phyloP scores from a whole-genome alignment of 2,113 vertebrate species.

The Rhegmatorhina hoffmannsi region DNA sequence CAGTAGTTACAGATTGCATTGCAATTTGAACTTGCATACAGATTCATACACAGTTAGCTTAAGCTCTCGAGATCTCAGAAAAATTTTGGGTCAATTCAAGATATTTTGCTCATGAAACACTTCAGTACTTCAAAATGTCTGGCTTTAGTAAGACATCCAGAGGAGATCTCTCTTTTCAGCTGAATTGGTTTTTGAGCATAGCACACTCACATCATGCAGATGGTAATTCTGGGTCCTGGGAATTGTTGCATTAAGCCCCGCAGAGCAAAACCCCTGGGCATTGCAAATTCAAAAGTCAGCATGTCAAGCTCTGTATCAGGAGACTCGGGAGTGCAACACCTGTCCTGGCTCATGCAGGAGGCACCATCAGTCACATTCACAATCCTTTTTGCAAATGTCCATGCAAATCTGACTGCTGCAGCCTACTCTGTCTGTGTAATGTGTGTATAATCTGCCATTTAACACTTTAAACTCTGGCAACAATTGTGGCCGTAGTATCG shows the following conservation, averaged over 20 bases:
- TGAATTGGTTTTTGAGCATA: neutral
- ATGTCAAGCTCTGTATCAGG: rapidly evolving
- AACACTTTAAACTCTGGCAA: neutral
- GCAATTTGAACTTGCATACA: neutral
- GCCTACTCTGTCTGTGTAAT: neutral
- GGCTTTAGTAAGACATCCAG: neutral
- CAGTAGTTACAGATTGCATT: neutral
- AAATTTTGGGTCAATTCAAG: neutral
- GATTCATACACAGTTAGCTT: neutral
- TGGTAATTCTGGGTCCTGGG: neutral
- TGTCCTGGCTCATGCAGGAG: neutral
- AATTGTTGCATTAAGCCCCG: neutral
- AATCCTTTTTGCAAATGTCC: neutral
- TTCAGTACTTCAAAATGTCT: neutral
- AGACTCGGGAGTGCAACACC: neutral
- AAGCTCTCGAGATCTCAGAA: neutral
- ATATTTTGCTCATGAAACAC: neutral
- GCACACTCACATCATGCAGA: neutral
- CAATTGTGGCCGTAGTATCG: rapidly evolving
- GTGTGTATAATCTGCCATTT: neutral
- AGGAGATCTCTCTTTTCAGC: neutral
- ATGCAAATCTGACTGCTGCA: neutral
- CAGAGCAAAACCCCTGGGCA: neutral
- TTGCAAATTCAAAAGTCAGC: neutral
- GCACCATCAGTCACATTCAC: neutral